Base-by-base conservation (phyloP, 2,888 invertebrate species). In the Apotomis turbidana region DNA sequence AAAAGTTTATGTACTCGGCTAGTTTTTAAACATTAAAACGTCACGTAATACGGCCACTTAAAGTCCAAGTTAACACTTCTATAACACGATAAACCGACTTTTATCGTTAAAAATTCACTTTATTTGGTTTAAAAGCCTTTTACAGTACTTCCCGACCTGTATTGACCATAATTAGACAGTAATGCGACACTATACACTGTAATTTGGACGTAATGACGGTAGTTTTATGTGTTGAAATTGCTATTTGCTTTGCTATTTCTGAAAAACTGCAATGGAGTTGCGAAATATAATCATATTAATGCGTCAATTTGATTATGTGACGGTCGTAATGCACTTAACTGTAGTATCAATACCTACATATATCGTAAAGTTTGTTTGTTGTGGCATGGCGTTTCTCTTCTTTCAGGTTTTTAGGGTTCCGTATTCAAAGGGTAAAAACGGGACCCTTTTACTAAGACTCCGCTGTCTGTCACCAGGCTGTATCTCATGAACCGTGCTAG, bases 71-170 rank as follows among this genome's bases (percentile, higher is more conserved):
- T 72, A 62, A 63, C 62, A 58, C 57, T 62, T 57, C 10, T 27
- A 44, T 44, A 51, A 61, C 71, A 72, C 71, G 62, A 58, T 68
- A 68, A 72, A 68, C 13, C 44, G 9, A 62, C 54, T 46, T 51
- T 41, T 5, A 13, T 8, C 66, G 46, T 66, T 68, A 67, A 71
- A 71, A 68, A 72, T 52, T 72, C 68, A 68, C 62, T 68, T 71
- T 71, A 72, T 72, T 72, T 72, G 68, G 68, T 68, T 72, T 68
- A 68, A 68, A 68, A 68, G 57, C 58, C 5, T 72, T 68, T 72
- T 62, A 72, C 49, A 62, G 68, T 68, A n/a, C 55, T 72, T 68
- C 51, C 12, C 57, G 60, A 63, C 68, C 62, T 68, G 38, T 46
- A 72, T 72, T 68, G 71, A 62, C 52, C 68, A 54, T 72, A 72